Conservation (phyloP, 64 coral and sea anemone species). For the Hydrozoanthus tunicans region DNA sequence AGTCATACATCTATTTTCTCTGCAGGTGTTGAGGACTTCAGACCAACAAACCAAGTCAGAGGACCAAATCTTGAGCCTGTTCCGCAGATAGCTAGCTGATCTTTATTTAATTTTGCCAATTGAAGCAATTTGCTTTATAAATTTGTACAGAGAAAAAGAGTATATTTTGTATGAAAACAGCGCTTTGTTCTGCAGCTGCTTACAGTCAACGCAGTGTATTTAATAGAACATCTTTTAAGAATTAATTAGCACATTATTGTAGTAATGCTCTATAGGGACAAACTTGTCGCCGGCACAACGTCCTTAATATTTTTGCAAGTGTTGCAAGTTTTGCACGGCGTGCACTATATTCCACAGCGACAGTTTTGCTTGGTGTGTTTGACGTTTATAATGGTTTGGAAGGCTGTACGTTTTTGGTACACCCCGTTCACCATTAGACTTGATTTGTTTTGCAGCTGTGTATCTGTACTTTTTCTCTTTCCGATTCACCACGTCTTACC, state of each 20-base stretch:
- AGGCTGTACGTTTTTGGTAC: background rate
- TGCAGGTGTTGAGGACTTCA: constrained; percentile 16
- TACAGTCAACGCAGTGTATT: constrained; percentile 51
- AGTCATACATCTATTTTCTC: background rate
- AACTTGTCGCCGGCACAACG: background rate
- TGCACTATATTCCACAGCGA: background rate
- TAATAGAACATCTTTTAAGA: constrained; percentile 45
- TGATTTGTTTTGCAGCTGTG: background rate
- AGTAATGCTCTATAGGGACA: background rate
- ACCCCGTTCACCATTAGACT: background rate
- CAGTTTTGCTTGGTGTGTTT: background rate
- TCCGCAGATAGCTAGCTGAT: constrained; percentile 47
- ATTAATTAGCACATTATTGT: constrained; percentile 20
- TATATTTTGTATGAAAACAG: constrained; percentile 64
- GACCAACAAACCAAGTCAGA: constrained; percentile 29
- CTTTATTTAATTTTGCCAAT: constrained; percentile 53
- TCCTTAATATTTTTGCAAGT: constrained; percentile 54
- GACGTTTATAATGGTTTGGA: background rate
- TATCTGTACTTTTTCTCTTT: background rate
- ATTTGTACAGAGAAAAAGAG: constrained; percentile 64
- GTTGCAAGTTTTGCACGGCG: constrained; percentile 20
- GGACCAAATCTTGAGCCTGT: constrained; percentile 11
- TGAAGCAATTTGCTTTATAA: constrained; percentile 60
- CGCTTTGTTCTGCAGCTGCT: constrained; percentile 35
- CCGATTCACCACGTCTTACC: background rate